Conservation (phyloP, 2,113 vertebrate species). For the Equus quagga region DNA sequence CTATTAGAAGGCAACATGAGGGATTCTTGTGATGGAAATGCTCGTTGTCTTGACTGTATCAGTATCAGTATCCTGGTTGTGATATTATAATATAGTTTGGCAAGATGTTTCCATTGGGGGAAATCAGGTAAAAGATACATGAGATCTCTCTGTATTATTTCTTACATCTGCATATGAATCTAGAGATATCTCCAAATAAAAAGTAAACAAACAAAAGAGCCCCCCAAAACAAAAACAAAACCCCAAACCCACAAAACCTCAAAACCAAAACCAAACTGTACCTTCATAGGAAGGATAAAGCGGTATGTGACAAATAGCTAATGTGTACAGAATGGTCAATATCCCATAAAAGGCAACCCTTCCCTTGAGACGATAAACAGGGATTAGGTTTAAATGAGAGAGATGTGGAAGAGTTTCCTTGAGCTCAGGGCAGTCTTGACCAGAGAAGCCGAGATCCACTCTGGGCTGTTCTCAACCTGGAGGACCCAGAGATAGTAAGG, state of each 20-base stretch:
- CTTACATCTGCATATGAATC: background rate
- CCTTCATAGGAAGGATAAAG: background rate
- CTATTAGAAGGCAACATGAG: background rate
- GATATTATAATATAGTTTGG: background rate
- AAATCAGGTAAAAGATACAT: background rate
- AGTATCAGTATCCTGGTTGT: background rate
- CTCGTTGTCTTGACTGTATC: background rate
- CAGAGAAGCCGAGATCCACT: background rate
- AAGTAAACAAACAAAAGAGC: background rate
- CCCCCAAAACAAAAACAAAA: background rate
- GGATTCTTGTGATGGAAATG: background rate
- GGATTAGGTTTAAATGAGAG: background rate
- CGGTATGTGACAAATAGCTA: background rate
- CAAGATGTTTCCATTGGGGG: background rate
- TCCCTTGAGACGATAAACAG: background rate
- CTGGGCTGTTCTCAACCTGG: background rate
- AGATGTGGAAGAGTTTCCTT: background rate
- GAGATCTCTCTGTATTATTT: background rate
- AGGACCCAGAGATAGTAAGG: background rate
- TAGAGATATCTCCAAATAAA: background rate
- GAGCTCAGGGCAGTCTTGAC: background rate
- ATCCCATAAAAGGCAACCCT: background rate
- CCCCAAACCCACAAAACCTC: background rate
- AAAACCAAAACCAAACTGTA: background rate
- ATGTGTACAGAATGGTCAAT: background rate